Evolutionary conservation across 2,888 invertebrate species (phyloP), one percentile per base, ranked within the genome.

Genomic region (Neoitamus cyanurus): DNA sequence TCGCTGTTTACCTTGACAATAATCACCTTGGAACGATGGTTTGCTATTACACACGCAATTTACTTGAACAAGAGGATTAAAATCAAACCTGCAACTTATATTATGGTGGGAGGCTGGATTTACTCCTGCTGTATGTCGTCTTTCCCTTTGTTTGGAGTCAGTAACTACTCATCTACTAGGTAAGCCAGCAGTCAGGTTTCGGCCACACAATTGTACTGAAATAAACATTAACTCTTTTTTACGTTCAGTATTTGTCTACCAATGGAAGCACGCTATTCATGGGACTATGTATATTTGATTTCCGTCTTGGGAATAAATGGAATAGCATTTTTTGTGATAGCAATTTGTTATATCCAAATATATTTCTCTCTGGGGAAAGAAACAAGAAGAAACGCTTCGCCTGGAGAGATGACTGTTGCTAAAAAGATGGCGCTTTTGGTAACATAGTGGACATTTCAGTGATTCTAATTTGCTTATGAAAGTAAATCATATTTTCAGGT

Each of bases 371-470:
- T 97, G 85, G 94, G 95, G 0, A 93, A 94, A 42, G 95, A 95
- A 86, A 94, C 95, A 0, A 93, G 95, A 30, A 89, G 90, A 83
- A 89, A 90, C 4, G 88, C 89, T 84, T 88, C 90, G 31, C 91
- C 94, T 88, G 92, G 96, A 87, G 94, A 95, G 92, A 92, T 94
- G 90, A 94, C 95, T 0, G 95, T 97, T 28, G 97, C 97, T 36
- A 97, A 97, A 89, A 95, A 97, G 89, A 97, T 98, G 97, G 96
- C 97, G 0, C 91, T 98, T n/a, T 92, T 98, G 46, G 95, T 97
- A 78, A 88, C 87, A 11, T 36, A 36, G 5, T 31, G 4, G 25
- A 1, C 30, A 48, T 69, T 37, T 28, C 36, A 73, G 28, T 15
- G 20, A 78, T 37, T 46, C 0, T 36, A 34, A 37, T 2, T 9